Evolutionary conservation across 2,113 vertebrate species (phyloP).

Genomic region (Urocolius indicus): DNA sequence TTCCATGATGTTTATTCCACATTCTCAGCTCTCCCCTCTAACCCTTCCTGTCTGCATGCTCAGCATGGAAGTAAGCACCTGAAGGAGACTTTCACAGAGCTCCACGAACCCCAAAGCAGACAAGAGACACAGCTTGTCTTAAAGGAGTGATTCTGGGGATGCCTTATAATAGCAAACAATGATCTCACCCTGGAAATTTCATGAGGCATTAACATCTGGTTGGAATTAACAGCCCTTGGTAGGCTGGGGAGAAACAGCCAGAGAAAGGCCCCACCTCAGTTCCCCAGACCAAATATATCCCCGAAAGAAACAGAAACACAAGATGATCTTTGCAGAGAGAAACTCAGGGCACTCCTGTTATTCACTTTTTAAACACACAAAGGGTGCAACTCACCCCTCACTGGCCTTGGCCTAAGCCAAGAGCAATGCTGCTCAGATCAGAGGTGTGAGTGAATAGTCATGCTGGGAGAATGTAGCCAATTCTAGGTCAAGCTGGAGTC

Average conservation of each 20-base stretch:
- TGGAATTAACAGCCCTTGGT: neutral
- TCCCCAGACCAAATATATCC: neutral
- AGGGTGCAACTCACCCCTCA: neutral
- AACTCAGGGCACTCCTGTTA: neutral
- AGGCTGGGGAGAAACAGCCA: neutral
- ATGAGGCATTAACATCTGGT: constrained; percentile 46
- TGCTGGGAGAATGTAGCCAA: neutral
- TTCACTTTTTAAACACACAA: neutral
- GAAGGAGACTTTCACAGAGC: neutral
- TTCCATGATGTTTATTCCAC: fast-evolving
- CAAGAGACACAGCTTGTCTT: neutral
- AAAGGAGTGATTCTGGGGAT: neutral
- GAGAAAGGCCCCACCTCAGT: neutral
- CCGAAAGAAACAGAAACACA: neutral
- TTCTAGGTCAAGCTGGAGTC: neutral
- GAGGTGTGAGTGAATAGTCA: neutral
- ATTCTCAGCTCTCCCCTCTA: neutral
- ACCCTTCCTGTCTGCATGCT: fast-evolving
- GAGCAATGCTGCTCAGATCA: neutral
- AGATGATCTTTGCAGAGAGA: neutral
- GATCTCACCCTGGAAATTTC: constrained; percentile 57
- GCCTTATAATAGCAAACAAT: constrained; percentile 57
- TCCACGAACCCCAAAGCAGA: neutral
- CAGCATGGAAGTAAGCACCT: neutral
- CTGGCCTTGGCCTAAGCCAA: neutral